Conservation (phyloP, 2,888 invertebrate species). For the Luperina testacea region DNA sequence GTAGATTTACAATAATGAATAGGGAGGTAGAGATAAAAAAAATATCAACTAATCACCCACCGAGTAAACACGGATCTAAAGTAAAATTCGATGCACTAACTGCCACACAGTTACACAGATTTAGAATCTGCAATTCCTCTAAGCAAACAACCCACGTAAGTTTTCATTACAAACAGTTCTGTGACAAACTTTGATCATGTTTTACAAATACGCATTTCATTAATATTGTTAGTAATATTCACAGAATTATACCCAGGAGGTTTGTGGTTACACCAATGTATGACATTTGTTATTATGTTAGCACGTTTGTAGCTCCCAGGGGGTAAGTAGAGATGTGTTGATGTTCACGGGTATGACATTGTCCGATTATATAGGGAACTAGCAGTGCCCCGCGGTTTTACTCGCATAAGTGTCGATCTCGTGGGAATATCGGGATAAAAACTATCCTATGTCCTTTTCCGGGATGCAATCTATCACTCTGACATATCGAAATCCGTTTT, state of each 20-base stretch:
- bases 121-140: neutral
- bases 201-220: slow-evolving; percentile 67
- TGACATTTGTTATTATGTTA: slow-evolving; percentile 38
- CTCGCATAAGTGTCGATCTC: too few relatives aligned
- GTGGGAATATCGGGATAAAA: too few relatives aligned
- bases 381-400: too few relatives aligned
- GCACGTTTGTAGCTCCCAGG: slow-evolving; percentile 18
- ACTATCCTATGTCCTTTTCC: too few relatives aligned
- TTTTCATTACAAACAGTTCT: neutral
- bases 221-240: slow-evolving; percentile 77
- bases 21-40: too few relatives aligned
- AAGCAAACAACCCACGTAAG: neutral
- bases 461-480: too few relatives aligned
- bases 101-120: neutral
- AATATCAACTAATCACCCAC: too few relatives aligned
- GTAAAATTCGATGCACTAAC: neutral
- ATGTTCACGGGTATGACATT: neutral
- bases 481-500: too few relatives aligned
- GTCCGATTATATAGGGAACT: slow-evolving; percentile 1
- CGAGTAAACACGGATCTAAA: too few relatives aligned
- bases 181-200: slow-evolving; percentile 26
- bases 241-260: slow-evolving; percentile 69
- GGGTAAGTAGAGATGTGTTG: slow-evolving; percentile 12
- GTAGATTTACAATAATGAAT: too few relatives aligned
- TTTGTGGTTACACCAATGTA: slow-evolving; percentile 58